phyloP scores from a whole-genome alignment of 1,140 invertebrate genomes.

The Lucilia cuprina region DNA sequence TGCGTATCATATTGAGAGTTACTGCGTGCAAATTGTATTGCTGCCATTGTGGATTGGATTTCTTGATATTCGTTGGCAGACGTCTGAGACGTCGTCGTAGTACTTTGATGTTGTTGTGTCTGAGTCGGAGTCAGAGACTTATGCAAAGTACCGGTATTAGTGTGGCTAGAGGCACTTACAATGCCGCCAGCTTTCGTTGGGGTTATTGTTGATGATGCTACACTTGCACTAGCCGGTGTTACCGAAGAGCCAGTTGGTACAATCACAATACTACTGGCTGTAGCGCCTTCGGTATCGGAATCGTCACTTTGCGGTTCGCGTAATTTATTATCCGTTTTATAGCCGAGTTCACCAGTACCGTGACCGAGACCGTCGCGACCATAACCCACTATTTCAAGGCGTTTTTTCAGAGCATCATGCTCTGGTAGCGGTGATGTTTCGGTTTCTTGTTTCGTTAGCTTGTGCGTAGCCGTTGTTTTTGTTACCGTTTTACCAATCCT shows the following conservation, averaged over 20 bases:
- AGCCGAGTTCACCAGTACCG: constrained; percentile 22
- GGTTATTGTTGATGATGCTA: constrained; percentile 37
- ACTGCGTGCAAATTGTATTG: constrained; percentile 72
- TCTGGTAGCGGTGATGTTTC: background rate
- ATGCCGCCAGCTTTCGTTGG: constrained; percentile 32
- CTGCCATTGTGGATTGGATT: constrained; percentile 61
- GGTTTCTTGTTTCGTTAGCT: background rate
- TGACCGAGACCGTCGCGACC: constrained; percentile 38
- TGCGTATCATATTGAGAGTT: constrained; percentile 86
- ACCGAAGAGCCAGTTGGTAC: constrained; percentile 45
- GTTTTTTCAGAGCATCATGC: background rate
- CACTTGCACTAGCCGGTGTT: constrained; percentile 36
- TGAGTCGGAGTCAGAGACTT: constrained; percentile 60
- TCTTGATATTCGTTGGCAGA: constrained; percentile 64
- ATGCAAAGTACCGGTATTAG: constrained; percentile 55
- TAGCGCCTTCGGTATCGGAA: constrained; percentile 57
- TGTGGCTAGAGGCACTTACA: constrained; percentile 63
- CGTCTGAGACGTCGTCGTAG: constrained; percentile 46
- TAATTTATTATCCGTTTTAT: background rate
- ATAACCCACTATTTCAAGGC: constrained; percentile 2
- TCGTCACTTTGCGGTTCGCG: constrained; percentile 46
- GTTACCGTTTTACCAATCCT: constrained; percentile 43
- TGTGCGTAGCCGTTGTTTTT: constrained; percentile 39
- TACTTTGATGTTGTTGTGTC: constrained; percentile 59
- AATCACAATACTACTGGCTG: constrained; percentile 56